phyloP scores from a whole-genome alignment of 2,797 vertebrate species.

The Xenentodon cancila region DNA sequence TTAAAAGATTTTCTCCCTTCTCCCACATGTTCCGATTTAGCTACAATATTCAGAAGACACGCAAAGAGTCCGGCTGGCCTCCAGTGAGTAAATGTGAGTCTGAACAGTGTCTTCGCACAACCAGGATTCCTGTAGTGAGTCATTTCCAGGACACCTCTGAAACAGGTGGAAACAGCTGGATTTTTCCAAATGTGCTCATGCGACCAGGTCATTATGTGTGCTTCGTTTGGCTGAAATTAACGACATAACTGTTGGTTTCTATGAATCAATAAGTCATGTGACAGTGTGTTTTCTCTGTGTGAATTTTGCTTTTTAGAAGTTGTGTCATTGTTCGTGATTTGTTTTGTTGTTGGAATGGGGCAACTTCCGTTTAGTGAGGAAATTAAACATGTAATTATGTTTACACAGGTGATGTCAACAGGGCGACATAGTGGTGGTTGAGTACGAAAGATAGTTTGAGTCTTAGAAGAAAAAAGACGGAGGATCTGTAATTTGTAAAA shows the following conservation, averaged over 20 bases:
- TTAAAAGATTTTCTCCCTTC: constrained; percentile 18
- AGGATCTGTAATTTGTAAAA: no score
- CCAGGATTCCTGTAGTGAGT: constrained; percentile 21
- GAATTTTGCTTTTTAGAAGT: no score
- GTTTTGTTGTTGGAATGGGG: not conserved
- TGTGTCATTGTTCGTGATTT: not conserved
- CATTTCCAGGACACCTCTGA: constrained; percentile 16
- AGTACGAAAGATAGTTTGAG: no score
- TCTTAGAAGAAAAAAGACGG: no score
- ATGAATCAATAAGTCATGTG: constrained; percentile 14
- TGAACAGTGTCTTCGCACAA: constrained; percentile 7
- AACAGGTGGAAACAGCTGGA: constrained; percentile 53
- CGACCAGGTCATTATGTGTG: constrained; percentile 9
- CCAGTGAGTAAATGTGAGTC: constrained; percentile 19
- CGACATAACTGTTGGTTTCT: constrained; percentile 32
- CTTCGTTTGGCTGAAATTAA: constrained; percentile 19
- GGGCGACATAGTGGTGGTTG: no score
- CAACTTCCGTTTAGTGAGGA: no score
- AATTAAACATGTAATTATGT: no score
- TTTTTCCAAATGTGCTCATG: constrained; percentile 39
- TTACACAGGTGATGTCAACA: no score
- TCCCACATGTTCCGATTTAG: constrained; percentile 37
- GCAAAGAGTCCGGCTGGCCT: constrained; percentile 18
- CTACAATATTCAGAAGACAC: constrained; percentile 13
- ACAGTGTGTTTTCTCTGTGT: constrained; percentile 3